phyloP scores from a whole-genome alignment of 2,113 vertebrate genomes.

The Pycnonotus jocosus region DNA sequence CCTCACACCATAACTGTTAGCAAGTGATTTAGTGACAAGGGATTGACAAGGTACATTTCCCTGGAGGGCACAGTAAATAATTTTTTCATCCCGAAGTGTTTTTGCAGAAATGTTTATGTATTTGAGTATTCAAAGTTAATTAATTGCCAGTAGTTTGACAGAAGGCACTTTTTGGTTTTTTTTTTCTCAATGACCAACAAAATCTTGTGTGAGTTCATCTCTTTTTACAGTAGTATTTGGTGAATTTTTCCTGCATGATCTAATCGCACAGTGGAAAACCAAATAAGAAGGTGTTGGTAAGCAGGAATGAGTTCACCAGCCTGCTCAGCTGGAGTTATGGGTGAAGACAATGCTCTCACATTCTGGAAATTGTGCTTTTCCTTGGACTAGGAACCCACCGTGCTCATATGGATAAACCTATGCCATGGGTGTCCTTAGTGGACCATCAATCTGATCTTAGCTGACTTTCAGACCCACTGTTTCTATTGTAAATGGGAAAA shows the following conservation, averaged over 20 bases:
- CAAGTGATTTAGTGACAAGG: conserved; percentile 56
- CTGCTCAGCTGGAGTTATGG: conserved; percentile 15
- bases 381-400: not conserved
- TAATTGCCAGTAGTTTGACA: conserved; percentile 67
- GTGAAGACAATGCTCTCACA: not conserved
- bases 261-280: conserved; percentile 70
- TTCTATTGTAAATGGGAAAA: not conserved
- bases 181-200: conserved; percentile 43
- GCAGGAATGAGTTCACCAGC: conserved; percentile 59
- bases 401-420: not conserved
- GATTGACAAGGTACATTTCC: conserved; percentile 45
- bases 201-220: conserved; percentile 68
- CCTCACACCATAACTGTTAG: conserved; percentile 23
- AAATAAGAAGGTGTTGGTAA: conserved; percentile 67
- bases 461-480: not conserved
- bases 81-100: conserved; percentile 27
- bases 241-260: conserved; percentile 71
- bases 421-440: not conserved
- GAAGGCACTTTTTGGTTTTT: not conserved
- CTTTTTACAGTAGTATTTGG: conserved; percentile 67
- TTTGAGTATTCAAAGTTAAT: conserved; percentile 62
- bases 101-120: conserved; percentile 62
- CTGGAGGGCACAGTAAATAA: conserved; percentile 45
- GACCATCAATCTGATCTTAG: not conserved
- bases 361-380: not conserved